Conservation (phyloP, 2,113 vertebrate genomes). For the Petroica traversi region DNA sequence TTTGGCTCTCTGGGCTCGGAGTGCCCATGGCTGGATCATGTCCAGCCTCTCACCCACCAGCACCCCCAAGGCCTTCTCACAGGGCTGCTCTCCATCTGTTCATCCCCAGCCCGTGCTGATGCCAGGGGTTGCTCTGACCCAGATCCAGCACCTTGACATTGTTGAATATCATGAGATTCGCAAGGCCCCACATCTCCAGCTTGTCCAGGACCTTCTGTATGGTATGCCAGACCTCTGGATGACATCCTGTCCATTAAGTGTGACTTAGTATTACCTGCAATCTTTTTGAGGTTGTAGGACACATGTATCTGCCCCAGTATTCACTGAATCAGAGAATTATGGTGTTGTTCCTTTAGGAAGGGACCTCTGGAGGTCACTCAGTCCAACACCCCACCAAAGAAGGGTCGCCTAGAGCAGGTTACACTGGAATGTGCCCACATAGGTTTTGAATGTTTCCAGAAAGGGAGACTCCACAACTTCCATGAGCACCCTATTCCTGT, state of each 20-base stretch:
- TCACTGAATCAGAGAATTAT: neutral
- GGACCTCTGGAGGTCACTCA: neutral
- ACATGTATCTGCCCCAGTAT: accelerated
- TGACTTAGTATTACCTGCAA: neutral
- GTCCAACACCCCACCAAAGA: neutral
- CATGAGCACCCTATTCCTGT: neutral
- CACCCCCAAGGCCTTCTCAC: accelerated
- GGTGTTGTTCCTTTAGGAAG: neutral
- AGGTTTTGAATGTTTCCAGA: neutral
- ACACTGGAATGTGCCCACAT: neutral
- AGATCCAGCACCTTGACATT: too few species aligned
- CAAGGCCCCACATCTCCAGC: accelerated
- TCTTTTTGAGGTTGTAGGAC: neutral
- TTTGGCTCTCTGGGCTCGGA: neutral
- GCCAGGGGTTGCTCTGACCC: accelerated
- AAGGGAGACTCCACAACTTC: neutral
- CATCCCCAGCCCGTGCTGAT: neutral
- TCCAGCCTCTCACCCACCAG: neutral
- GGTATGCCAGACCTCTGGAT: neutral
- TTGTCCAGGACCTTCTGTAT: neutral
- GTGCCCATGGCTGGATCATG: accelerated
- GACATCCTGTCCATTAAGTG: accelerated
- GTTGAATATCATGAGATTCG: neutral
- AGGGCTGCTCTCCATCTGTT: neutral
- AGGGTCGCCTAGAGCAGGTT: neutral